Percentiles rank a stretch among this genome's conserved stretches.
phyloP scores from a whole-genome alignment of 2,797 vertebrate species.

The Chaetodon trifasciatus region DNA sequence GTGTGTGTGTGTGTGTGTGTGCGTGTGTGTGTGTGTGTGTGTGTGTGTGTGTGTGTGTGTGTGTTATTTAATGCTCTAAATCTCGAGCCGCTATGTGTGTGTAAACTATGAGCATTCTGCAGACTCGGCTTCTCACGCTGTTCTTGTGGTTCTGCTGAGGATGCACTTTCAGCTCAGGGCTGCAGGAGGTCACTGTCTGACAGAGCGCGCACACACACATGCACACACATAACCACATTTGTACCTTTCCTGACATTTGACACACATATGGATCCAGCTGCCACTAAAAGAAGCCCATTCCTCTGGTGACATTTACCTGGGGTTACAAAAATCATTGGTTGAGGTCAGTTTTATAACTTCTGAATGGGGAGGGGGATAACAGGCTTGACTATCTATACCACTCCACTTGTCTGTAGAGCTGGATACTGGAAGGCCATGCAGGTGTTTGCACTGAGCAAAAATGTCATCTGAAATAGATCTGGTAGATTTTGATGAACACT shows the following conservation, averaged over 20 bases:
- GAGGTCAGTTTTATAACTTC: slow-evolving; percentile 68
- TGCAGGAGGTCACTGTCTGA: slow-evolving; percentile 79
- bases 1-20: slow-evolving; percentile 38
- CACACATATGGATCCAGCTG: slow-evolving; percentile 69
- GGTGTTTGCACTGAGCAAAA: slow-evolving; percentile 28
- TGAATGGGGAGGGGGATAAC: slow-evolving; percentile 23
- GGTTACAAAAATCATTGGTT: slow-evolving; percentile 73
- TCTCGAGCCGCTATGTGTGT: slow-evolving; percentile 59
- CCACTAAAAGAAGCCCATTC: slow-evolving; percentile 57
- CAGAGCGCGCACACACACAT: slow-evolving; percentile 30
- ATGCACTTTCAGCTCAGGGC: slow-evolving; percentile 74
- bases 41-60: slow-evolving; percentile 10
- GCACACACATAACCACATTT: slow-evolving; percentile 13
- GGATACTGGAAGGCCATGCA: slow-evolving; percentile 5
- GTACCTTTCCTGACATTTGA: slow-evolving; percentile 71
- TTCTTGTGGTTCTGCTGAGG: slow-evolving; percentile 75
- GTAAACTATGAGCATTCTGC: slow-evolving; percentile 77
- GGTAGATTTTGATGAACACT: slow-evolving; percentile 35
- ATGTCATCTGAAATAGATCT: slow-evolving; percentile 34
- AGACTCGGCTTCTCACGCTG: slow-evolving; percentile 71
- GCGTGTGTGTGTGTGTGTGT: slow-evolving; percentile 59
- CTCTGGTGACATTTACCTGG: slow-evolving; percentile 74
- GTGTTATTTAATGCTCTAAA: slow-evolving; percentile 74
- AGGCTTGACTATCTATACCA: slow-evolving; percentile 29
- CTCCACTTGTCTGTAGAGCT: slow-evolving; percentile 8